Conservation (phyloP, 2,113 vertebrate species). For the Orcinus orca region DNA sequence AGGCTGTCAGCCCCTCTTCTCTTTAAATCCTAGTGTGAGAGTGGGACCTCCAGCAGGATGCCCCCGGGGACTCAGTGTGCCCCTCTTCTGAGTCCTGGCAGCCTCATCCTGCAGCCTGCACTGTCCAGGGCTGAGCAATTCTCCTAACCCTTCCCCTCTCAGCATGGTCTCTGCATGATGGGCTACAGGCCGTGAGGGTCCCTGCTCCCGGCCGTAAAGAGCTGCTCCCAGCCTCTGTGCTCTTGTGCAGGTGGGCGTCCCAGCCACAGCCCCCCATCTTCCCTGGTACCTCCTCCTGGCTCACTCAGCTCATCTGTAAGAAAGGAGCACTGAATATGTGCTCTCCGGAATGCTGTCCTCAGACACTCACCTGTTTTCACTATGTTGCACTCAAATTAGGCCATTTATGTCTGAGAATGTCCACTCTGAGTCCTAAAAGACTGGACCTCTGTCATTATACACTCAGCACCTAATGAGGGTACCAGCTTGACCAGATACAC, state of each 20-base stretch:
- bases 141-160: neutral
- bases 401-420: neutral
- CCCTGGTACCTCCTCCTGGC: accelerated
- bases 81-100: neutral
- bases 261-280: neutral
- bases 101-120: neutral
- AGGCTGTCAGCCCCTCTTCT: neutral
- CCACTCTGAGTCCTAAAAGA: neutral
- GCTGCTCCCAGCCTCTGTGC: neutral
- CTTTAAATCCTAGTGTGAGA: neutral
- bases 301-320: neutral
- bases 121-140: neutral
- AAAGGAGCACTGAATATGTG: neutral
- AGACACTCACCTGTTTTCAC: too few species aligned
- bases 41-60: neutral
- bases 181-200: neutral
- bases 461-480: neutral
- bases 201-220: neutral
- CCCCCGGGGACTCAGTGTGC: accelerated
- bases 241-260: too few species aligned
- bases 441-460: neutral
- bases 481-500: accelerated
- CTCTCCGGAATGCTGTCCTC: neutral
- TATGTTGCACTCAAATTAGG: neutral
- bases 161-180: accelerated